phyloP scores from a whole-genome alignment of 2,797 vertebrate species.

The Sebastes minor region DNA sequence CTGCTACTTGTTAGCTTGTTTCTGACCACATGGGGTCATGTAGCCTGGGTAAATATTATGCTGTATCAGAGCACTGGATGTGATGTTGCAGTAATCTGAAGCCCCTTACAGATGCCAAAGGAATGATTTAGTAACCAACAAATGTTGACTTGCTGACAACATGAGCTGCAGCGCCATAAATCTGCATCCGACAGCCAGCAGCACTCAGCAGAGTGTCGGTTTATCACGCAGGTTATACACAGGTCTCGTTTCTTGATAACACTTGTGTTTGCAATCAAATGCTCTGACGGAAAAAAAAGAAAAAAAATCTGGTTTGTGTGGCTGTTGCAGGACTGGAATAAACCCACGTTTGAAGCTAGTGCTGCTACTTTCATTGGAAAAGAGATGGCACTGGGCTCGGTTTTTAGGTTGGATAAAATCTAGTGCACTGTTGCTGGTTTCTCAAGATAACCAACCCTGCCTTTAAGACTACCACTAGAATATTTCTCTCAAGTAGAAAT shows the following conservation, averaged over 20 bases:
- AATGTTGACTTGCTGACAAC: slow-evolving; percentile 5
- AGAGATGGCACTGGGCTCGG: too few species aligned
- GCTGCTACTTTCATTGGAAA: too few species aligned
- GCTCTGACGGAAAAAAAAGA: too few species aligned
- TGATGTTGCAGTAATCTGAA: neutral
- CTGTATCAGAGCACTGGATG: slow-evolving; percentile 4
- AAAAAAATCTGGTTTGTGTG: too few species aligned
- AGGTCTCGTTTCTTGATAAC: neutral
- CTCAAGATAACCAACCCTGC: too few species aligned
- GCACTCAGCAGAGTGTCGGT: neutral
- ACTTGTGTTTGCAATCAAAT: neutral
- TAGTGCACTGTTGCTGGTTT: too few species aligned
- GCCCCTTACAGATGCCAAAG: neutral
- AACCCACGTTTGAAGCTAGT: too few species aligned
- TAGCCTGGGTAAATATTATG: slow-evolving; percentile 9
- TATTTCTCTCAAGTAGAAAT: neutral
- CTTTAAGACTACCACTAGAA: neutral
- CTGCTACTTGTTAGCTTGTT: neutral
- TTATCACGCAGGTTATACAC: neutral
- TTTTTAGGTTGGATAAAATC: too few species aligned
- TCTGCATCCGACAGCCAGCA: neutral
- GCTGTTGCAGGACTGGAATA: too few species aligned
- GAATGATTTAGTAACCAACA: slow-evolving; percentile 10
- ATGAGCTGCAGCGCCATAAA: neutral
- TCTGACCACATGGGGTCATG: neutral